Conservation (phyloP, 2,797 vertebrate species). For the Pyrocephalus nanus region DNA sequence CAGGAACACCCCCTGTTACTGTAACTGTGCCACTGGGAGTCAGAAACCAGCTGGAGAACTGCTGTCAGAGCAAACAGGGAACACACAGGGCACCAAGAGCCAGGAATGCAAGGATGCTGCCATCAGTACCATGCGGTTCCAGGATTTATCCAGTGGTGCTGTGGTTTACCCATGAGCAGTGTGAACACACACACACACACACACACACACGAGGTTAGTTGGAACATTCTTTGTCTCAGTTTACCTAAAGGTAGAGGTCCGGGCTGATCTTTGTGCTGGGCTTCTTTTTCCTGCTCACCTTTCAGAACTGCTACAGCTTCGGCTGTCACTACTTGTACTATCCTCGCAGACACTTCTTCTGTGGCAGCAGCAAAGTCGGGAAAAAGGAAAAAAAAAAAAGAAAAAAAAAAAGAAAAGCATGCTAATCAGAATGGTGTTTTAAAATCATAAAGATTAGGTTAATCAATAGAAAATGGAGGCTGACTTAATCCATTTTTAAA, state of each 20-base stretch:
- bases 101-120: neutral
- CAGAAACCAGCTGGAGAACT: neutral
- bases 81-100: neutral
- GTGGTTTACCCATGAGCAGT: neutral
- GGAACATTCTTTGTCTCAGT: constrained; percentile 3
- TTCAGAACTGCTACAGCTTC: constrained; percentile 97
- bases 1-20: neutral
- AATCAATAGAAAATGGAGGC: neutral
- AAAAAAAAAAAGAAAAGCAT: constrained; percentile 46
- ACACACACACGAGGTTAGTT: neutral
- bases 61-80: neutral
- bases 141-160: neutral
- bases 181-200: neutral
- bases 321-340: constrained; percentile 98
- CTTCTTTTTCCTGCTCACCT: constrained; percentile 89
- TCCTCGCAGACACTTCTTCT: constrained; percentile 98
- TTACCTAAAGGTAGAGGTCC: constrained; percentile 83
- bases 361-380: constrained; percentile 62
- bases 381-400: neutral
- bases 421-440: neutral
- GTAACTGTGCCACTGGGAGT: rapidly evolving
- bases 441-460: neutral
- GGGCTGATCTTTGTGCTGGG: constrained; percentile 82
- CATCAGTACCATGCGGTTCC: neutral
- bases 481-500: neutral